Evolutionary conservation across 2,113 vertebrate species (phyloP), one percentile per base, ranked within the genome.

Genomic region (Microcebus lehilahytsara): DNA sequence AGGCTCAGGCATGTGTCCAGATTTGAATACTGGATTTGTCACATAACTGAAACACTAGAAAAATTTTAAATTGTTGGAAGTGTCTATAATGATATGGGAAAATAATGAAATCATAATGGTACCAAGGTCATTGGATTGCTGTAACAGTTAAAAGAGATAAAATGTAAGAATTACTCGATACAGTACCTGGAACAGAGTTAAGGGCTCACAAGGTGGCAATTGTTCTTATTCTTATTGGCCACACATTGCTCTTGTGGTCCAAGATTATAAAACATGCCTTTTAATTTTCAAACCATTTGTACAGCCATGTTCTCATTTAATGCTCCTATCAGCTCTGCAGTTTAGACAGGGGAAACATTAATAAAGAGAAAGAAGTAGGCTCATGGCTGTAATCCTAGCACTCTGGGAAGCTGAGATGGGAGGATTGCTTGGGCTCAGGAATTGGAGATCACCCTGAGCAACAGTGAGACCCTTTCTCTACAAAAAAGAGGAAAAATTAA

Each of bases 261-360:
- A 85, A 85, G 51, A 96, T 67, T 72, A 85, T 64, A 88, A 94
- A 95, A 77, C 22, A 64, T 6, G 1, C 19, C 25, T 81, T 93
- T 97, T 92, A 85, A 85, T 96, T 92, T 81, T 72, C 69, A 90
- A 96, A 27, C 27, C 32, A 85, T 79, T 85, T 92, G 34, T 8
- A 67, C 25, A 77, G 34, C 12, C 32, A 71, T 91, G 23, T 19
- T 89, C 69, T 89, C 46, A 77, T 62, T 71, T 25, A 64, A 89
- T 46, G 58, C 1, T 94, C 11, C 27, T 49, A 58, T 85, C 83
- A 79, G 8, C 16, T 46, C 34, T 79, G 46, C 58, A 49, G 84
- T 51, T 84, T 75, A 96, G 40, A 34, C 58, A 34, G 16, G 20
- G 51, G 42, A 74, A 37, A 78, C 91, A 62, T 75, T 84, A 92